Percentiles rank a stretch among this genome's conserved stretches.
phyloP scores from a whole-genome alignment of 35 echinoderm and acorn worm genomes.

The Hemicentrotus pulcherrimus region DNA sequence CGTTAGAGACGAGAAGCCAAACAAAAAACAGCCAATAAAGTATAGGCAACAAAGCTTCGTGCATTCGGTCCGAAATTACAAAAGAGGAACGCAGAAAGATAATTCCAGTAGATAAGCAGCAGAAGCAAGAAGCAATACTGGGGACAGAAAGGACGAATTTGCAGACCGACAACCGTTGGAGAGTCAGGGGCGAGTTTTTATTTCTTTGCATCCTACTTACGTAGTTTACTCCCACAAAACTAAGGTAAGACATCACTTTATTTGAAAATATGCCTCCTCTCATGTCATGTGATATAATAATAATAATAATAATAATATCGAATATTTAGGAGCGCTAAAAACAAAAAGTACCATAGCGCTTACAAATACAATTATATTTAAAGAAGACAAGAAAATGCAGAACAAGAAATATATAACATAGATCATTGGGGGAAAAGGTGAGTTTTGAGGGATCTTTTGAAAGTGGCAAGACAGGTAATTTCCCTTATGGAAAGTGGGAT shows the following conservation, averaged over 20 bases:
- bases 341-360: no score
- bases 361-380: no score
- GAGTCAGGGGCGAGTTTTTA: neutral
- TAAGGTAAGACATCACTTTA: neutral
- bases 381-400: no score
- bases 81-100: neutral
- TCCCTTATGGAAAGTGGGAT: no score
- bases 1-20: neutral
- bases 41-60: neutral
- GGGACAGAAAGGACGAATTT: neutral
- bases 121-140: neutral
- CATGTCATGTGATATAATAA: no score
- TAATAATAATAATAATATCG: no score
- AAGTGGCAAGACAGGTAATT: no score
- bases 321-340: no score
- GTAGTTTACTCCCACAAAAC: neutral
- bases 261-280: neutral
- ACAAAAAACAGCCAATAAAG: neutral
- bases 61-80: neutral
- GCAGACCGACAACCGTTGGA: conserved; percentile 7
- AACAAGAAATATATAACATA: no score
- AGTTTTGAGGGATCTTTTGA: no score
- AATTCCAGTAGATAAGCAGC: neutral
- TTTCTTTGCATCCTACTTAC: neutral
- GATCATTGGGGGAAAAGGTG: no score